phyloP scores from a whole-genome alignment of 1,140 invertebrate species.

The Steinernema feltiae region DNA sequence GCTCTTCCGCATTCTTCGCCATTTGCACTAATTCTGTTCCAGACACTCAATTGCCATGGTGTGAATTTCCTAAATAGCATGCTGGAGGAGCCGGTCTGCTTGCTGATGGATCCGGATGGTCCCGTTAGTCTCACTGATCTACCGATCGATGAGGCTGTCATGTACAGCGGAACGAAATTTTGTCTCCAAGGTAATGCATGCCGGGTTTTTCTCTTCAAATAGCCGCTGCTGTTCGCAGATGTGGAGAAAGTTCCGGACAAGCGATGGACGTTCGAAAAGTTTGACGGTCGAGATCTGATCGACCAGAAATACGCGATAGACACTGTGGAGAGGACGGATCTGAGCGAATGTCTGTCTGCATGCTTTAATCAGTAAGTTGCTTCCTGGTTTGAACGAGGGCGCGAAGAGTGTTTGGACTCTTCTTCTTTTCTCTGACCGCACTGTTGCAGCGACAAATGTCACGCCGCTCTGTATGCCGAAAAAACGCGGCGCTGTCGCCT shows the following conservation, averaged over 20 bases:
- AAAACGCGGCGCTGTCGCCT: background rate
- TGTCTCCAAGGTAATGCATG: background rate
- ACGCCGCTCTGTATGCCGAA: background rate
- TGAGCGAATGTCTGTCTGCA: background rate
- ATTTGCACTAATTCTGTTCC: background rate
- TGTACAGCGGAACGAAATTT: background rate
- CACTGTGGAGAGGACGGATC: background rate
- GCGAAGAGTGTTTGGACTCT: background rate
- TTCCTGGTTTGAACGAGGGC: too few relatives aligned
- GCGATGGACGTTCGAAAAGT: constrained; percentile 1
- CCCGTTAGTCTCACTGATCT: background rate
- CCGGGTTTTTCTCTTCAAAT: too few relatives aligned
- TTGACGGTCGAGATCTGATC: background rate
- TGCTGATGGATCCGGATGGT: background rate
- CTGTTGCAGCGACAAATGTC: background rate
- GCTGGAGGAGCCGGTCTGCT: background rate
- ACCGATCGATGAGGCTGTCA: background rate
- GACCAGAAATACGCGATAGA: background rate
- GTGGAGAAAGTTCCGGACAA: background rate
- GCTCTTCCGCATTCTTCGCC: background rate
- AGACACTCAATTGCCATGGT: background rate
- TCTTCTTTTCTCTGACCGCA: background rate
- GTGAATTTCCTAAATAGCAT: background rate
- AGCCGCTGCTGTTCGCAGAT: too few relatives aligned
- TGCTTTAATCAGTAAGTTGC: background rate